Base-by-base conservation (phyloP, 2,888 invertebrate genomes). In the Tethea ocularis region DNA sequence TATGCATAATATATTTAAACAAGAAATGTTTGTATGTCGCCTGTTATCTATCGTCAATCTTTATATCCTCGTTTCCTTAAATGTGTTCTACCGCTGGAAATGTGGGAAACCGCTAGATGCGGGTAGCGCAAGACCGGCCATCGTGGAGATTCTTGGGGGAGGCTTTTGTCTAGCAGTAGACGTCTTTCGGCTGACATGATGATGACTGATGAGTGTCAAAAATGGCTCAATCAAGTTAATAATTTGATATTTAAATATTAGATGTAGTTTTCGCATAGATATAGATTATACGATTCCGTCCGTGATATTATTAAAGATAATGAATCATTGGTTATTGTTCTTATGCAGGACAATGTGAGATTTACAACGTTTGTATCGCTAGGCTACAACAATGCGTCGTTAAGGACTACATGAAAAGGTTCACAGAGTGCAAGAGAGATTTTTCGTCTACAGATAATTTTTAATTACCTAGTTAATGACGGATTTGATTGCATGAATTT, bases 1-100 rank as follows among this genome's bases (percentile, higher is more conserved):
- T 51, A 61, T 53, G 58, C 54, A 58, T 7, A 41, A 41, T 7
- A 26, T 26, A 26, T 24, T 41, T 38, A 38, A 10, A 46, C 17
- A 46, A 10, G 1, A 17, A 17, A 20, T 20, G 46, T 46, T 46
- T 46, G 46, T 20, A 46, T 46, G 38, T 46, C 46, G 10, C 10
- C 20, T 46, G 17, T 2, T 46, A 46, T 46, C 26, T 26, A 26
- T 26, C 46, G 20, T 46, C n/a, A 17, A 46, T 46, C 46, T 46
- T 20, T 20, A 10, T 20, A 17, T 3, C n/a, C n/a, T n/a, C n/a
- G n/a, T n/a, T n/a, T n/a, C n/a, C n/a, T n/a, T n/a, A n/a, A n/a
- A n/a, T n/a, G n/a, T n/a, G n/a, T n/a, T n/a, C n/a, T n/a, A n/a
- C n/a, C n/a, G n/a, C n/a, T n/a, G n/a, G n/a, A n/a, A n/a, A n/a